A percentile compares a stretch with the other conserved stretches of the same genome.
Conservation (phyloP, 1,140 invertebrate genomes). For the Cryptotermes secundus region DNA sequence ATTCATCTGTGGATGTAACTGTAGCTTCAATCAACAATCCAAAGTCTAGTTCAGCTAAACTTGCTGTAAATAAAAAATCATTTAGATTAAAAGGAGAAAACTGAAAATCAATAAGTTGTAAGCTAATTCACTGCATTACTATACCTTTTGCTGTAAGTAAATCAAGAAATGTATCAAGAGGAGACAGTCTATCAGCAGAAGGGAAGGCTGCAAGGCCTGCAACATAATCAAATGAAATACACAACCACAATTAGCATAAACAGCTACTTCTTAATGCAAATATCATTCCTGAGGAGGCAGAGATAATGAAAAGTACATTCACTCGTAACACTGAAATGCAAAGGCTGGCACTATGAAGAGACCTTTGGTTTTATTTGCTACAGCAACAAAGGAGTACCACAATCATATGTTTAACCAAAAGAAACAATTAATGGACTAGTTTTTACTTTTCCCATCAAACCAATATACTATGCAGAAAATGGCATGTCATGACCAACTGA, state of each 20-base stretch:
- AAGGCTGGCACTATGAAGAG: too few species aligned
- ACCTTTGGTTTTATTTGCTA: too few species aligned
- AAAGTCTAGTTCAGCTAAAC: conserved; percentile 76
- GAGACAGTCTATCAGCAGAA: conserved; percentile 70
- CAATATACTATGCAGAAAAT: too few species aligned
- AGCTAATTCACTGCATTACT: conserved; percentile 20
- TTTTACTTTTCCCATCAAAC: too few species aligned
- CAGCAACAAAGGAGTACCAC: too few species aligned
- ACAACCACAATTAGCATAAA: too few species aligned
- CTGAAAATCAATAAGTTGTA: background rate
- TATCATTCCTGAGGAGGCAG: too few species aligned
- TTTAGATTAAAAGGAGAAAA: background rate
- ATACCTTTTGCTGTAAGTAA: conserved; percentile 76
- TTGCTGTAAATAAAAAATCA: conserved; percentile 54
- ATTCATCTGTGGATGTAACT: conserved; percentile 59
- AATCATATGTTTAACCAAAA: too few species aligned
- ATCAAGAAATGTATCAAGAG: conserved; percentile 80
- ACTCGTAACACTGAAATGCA: too few species aligned
- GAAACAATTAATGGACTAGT: too few species aligned
- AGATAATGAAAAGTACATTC: background rate
- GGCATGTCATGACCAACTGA: too few species aligned
- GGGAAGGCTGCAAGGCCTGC: conserved; percentile 68
- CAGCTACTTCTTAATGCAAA: too few species aligned
- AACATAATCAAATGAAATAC: conserved; percentile 36
- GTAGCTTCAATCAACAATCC: conserved; percentile 79